Evolutionary conservation across 2,797 vertebrate species (phyloP).

Genomic region (Cyprinodon diabolis): DNA sequence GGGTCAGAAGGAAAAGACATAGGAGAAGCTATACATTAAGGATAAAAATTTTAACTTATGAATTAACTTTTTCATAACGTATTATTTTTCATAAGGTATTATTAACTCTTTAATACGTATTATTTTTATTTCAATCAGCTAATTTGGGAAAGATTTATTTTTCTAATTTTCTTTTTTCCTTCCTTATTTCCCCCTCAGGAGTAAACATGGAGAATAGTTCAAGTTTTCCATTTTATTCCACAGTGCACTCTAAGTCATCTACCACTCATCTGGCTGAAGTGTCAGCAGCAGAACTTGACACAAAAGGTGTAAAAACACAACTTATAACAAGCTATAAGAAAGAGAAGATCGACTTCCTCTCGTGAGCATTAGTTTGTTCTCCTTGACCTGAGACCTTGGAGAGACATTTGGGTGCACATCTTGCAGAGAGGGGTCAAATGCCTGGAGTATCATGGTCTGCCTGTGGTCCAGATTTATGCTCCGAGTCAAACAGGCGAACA

Average conservation of each 20-base stretch:
- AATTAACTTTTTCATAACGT: no score
- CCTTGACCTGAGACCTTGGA: conserved; percentile 29
- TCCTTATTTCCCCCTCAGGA: background rate
- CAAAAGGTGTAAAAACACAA: conserved; percentile 23
- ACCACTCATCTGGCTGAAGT: conserved; percentile 34
- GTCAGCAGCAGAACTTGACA: conserved; percentile 37
- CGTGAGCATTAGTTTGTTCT: conserved; percentile 14
- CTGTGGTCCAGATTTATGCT: conserved; percentile 21
- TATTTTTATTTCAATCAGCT: no score
- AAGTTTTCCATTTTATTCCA: conserved; percentile 6
- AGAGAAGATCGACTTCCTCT: conserved; percentile 5
- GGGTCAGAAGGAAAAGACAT: conserved; percentile 32
- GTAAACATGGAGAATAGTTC: conserved; percentile 11
- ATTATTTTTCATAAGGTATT: background rate
- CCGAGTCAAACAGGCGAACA: conserved; percentile 37
- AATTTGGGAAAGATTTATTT: no score
- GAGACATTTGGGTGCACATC: conserved; percentile 10
- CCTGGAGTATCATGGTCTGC: conserved; percentile 22
- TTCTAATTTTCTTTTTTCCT: background rate
- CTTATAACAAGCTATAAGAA: conserved; percentile 4
- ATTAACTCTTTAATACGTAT: no score
- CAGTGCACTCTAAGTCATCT: conserved; percentile 20
- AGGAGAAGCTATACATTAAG: background rate
- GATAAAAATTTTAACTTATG: background rate
- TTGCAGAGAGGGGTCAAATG: conserved; percentile 41